Percentiles rank a stretch among this genome's conserved stretches.
phyloP scores from a whole-genome alignment of 2,888 invertebrate genomes.

The Oscheius sp. region DNA sequence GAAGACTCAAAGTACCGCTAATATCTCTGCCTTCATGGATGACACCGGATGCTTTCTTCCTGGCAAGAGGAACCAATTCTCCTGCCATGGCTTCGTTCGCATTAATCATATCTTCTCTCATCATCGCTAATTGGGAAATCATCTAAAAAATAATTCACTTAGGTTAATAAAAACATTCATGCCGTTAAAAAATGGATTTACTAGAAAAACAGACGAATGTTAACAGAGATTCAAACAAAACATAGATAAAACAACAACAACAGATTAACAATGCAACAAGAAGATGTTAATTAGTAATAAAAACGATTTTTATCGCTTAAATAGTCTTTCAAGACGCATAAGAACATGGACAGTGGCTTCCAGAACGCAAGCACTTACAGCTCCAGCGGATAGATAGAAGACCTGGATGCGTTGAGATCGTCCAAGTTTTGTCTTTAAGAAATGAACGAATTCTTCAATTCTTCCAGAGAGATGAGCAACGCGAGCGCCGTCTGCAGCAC shows the following conservation, averaged over 20 bases:
- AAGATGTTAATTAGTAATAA: no score
- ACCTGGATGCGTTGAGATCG: slow-evolving; percentile 46
- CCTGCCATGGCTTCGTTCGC: slow-evolving; percentile 67
- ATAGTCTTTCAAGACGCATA: no score
- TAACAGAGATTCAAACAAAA: no score
- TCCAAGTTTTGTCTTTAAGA: slow-evolving; percentile 51
- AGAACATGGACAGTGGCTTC: not conserved
- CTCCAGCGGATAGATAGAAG: slow-evolving; percentile 57
- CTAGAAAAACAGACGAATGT: no score
- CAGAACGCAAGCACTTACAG: slow-evolving; percentile 35
- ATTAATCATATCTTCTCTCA: slow-evolving; percentile 60
- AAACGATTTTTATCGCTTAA: no score
- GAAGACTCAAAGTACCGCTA: slow-evolving; percentile 30
- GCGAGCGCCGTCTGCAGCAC: slow-evolving; percentile 35
- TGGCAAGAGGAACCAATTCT: slow-evolving; percentile 64
- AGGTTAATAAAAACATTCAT: not conserved
- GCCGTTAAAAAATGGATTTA: not conserved
- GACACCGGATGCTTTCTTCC: slow-evolving; percentile 59
- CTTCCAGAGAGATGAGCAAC: slow-evolving; percentile 48
- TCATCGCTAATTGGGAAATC: slow-evolving; percentile 62
- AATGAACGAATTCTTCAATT: slow-evolving; percentile 54
- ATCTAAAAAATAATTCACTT: slow-evolving; percentile 38
- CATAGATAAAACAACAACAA: no score
- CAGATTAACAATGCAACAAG: no score
- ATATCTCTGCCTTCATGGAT: slow-evolving; percentile 62